Base-by-base conservation (phyloP, 2,797 vertebrate genomes). In the Pantherophis vulpinus region DNA sequence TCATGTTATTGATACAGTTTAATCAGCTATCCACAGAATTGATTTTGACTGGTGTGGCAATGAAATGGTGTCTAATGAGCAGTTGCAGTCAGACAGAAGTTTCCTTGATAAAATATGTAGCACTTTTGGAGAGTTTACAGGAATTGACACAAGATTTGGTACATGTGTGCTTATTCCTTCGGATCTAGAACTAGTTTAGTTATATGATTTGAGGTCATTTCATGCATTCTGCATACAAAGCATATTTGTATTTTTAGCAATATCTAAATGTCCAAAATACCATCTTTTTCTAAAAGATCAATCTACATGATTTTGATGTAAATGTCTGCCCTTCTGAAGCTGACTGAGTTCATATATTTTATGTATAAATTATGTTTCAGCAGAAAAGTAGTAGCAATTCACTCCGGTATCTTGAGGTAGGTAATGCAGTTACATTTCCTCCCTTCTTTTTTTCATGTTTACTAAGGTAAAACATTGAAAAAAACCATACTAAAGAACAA, bases 1-100 rank as follows among this genome's bases (percentile, higher is more conserved):
- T 96, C 95, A 98, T 98, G 97, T 97, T 98, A 97, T 98, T 98
- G 97, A 98, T 98, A 97, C 95, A 96, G 94, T 97, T 98, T 97
- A 97, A 98, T 98, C 97, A 96, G 96, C 54, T 95, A 96, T 96
- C 96, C 96, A 96, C 97, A 96, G 55, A 54, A 86, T 89, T 89
- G 97, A 97, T 95, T 86, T 59, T 94, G 91, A 94, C 60, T 47
- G 70, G 5, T 83, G 91, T 1, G 1, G 83, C 88, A 0, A 59
- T 13, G 66, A 74, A 90, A 92, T 32, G n/a, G 66, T 37, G 2
- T n/a, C 32, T 25, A 74, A 27, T 63, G n/a, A 27, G 89, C 42
- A 10, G 23, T 20, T 0, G 58, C 37, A 87, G 25, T 32, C 56
- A 58, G 92, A 86, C 89, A 56, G 56, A 70, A 89, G 87, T 51